A percentile compares a stretch with the other conserved stretches of the same genome.
Evolutionary conservation across 2,797 vertebrate species (phyloP).

Genomic region (Merluccius polli): DNA sequence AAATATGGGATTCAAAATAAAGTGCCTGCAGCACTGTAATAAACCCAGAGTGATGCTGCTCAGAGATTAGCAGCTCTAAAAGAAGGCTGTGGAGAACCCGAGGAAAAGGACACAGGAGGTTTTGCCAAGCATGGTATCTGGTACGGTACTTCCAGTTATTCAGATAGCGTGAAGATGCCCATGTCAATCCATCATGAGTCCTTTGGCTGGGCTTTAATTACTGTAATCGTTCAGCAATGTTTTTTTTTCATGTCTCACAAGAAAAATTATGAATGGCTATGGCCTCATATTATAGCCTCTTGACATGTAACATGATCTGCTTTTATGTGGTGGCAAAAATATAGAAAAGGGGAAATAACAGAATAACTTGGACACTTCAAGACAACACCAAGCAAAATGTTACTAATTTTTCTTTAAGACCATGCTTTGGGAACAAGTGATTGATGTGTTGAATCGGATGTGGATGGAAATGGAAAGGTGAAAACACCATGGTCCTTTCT

Average conservation of each 20-base stretch:
- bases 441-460: background rate
- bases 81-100: background rate
- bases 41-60: conserved; percentile 1
- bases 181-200: background rate
- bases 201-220: background rate
- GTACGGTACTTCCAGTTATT: background rate
- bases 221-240: background rate
- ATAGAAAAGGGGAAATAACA: background rate
- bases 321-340: background rate
- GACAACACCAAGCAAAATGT: background rate
- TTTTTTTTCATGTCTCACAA: background rate
- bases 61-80: background rate
- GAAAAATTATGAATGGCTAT: background rate
- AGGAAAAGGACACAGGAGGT: background rate
- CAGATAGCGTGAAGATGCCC: background rate
- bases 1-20: background rate
- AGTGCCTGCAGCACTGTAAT: background rate
- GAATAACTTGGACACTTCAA: background rate
- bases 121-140: background rate
- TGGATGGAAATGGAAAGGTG: background rate
- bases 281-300: background rate
- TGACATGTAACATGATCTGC: background rate
- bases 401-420: background rate
- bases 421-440: background rate
- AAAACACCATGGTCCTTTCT: background rate